phyloP scores from a whole-genome alignment of 2,113 vertebrate species.

The Dolichotis patagonum region DNA sequence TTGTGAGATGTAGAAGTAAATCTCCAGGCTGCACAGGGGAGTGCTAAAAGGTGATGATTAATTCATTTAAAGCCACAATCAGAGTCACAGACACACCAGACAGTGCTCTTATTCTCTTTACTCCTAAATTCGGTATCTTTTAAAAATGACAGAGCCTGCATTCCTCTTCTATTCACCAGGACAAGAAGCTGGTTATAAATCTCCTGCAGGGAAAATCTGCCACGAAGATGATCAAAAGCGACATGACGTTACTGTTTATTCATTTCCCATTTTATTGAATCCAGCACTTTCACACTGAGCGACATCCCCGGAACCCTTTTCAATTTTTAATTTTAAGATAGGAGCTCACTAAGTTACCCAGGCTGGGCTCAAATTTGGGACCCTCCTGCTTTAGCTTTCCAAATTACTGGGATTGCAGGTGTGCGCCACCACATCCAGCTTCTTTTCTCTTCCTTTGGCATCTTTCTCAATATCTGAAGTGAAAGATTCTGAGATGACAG shows the following conservation, averaged over 20 bases:
- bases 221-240: neutral
- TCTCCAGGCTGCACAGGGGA: neutral
- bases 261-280: neutral
- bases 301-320: neutral
- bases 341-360: neutral
- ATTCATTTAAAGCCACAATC: slow-evolving; percentile 13
- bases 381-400: neutral
- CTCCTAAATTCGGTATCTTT: slow-evolving; percentile 24
- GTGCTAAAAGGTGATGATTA: neutral
- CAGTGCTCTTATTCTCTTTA: neutral
- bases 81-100: neutral
- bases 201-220: neutral
- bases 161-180: neutral
- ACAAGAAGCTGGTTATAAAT: neutral
- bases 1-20: neutral
- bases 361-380: neutral
- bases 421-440: neutral
- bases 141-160: neutral
- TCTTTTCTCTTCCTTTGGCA: neutral
- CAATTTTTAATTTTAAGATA: neutral
- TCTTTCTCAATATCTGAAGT: slow-evolving; percentile 20
- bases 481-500: neutral
- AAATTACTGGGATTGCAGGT: neutral
- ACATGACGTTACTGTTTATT: neutral
- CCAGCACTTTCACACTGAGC: neutral